Evolutionary conservation across 2,113 vertebrate genomes (phyloP).

Genomic region (Phrynosoma blainvillii): DNA sequence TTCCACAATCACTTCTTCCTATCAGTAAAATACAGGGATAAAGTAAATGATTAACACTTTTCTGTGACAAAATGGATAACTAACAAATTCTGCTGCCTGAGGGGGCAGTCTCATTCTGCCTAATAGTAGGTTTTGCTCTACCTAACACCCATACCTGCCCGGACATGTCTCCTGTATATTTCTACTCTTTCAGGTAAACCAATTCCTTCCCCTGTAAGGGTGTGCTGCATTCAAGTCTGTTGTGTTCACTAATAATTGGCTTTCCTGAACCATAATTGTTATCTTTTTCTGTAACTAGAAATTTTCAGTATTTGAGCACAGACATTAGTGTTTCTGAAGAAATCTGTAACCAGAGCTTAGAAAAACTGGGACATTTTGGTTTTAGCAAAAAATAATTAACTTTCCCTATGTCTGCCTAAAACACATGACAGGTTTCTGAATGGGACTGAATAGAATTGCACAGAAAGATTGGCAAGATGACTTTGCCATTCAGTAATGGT

Average conservation of each 20-base stretch:
- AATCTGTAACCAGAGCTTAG: not conserved
- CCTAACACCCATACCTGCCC: not conserved
- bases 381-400: too few species aligned
- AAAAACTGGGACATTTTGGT: not conserved
- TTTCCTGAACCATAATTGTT: not conserved
- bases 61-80: too few species aligned
- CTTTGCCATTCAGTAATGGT: not conserved
- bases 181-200: not conserved
- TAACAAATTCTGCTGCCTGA: too few species aligned
- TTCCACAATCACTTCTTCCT: too few species aligned
- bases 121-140: too few species aligned
- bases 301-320: not conserved
- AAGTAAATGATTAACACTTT: too few species aligned
- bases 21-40: too few species aligned
- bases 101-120: too few species aligned
- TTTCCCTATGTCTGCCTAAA: too few species aligned
- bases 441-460: not conserved
- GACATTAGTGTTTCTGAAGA: not conserved
- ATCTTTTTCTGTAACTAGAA: not conserved
- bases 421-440: too few species aligned
- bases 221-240: not conserved
- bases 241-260: not conserved
- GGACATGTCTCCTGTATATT: not conserved
- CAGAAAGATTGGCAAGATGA: not conserved
- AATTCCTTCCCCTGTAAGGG: not conserved